These are phyloP conservation scores for Eristalis pertinax DNA, from an alignment of 2,888 invertebrate species.

Conservation along the genomic window DNA sequence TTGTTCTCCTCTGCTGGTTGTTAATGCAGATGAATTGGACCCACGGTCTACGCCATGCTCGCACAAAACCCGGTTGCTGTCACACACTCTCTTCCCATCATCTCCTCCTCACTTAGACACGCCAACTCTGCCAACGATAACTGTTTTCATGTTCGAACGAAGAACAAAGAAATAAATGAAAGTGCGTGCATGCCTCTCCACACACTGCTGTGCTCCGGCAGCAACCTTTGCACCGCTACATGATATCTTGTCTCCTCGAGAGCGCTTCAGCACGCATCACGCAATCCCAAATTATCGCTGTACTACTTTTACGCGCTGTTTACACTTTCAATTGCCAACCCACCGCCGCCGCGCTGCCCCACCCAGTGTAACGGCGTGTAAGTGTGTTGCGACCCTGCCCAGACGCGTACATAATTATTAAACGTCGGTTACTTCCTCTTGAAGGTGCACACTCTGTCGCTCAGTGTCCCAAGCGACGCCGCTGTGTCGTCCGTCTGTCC, in stretches of 20 bases:
- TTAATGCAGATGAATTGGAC: no score
- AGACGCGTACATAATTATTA: slow-evolving; percentile 56
- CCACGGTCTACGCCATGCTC: no score
- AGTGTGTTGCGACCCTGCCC: slow-evolving; percentile 25
- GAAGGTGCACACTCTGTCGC: slow-evolving; percentile 35
- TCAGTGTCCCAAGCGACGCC: not conserved
- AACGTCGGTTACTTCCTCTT: slow-evolving; percentile 65
- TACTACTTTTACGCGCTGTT: slow-evolving; percentile 46
- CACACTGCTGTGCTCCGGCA: not conserved
- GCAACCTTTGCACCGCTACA: slow-evolving; percentile 34
- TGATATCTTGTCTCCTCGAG: slow-evolving; percentile 14
- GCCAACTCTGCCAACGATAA: not conserved
- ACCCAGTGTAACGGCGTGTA: not conserved
- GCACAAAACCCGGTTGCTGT: no score
- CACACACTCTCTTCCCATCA: no score
- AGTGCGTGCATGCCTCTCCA: not conserved
- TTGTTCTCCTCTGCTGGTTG: no score
- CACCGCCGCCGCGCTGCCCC: not conserved
- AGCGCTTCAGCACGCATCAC: slow-evolving; percentile 17
- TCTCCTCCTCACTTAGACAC: not conserved
- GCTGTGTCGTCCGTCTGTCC: not conserved
- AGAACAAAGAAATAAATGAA: not conserved
- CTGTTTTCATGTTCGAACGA: not conserved
- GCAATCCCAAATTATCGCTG: not conserved
- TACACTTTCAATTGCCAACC: slow-evolving; percentile 51